Percentiles rank a stretch among this genome's conserved stretches.
phyloP scores from a whole-genome alignment of 2,888 invertebrate genomes.

The Creontiades dilutus region DNA sequence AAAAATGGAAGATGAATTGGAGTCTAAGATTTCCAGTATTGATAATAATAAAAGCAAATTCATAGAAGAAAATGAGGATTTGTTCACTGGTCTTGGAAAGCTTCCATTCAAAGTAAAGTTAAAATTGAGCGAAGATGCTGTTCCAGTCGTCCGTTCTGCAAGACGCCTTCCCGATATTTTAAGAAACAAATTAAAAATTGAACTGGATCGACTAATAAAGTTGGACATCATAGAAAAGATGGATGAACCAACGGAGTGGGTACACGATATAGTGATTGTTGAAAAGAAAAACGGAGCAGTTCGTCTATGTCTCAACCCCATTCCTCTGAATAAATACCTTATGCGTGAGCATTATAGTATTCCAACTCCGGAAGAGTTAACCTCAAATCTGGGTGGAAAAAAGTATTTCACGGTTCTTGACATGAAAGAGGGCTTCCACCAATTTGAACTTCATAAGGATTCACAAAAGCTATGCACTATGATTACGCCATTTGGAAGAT shows the following conservation, averaged over 20 bases:
- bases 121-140: slow-evolving; percentile 34
- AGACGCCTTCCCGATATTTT: slow-evolving; percentile 45
- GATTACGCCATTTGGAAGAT: slow-evolving; percentile 71
- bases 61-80: slow-evolving; percentile 6
- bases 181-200: too few relatives aligned
- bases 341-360: slow-evolving; percentile 58
- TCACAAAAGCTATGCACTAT: slow-evolving; percentile 67
- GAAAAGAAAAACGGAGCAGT: slow-evolving; percentile 57
- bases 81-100: slow-evolving; percentile 38
- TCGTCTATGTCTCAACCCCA: slow-evolving; percentile 54
- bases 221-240: too few relatives aligned
- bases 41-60: too few relatives aligned
- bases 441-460: slow-evolving; percentile 49
- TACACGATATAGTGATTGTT: slow-evolving; percentile 65
- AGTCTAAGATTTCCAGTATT: background rate
- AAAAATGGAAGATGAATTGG: background rate
- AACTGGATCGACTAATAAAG: too few relatives aligned
- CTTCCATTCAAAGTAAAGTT: slow-evolving; percentile 41
- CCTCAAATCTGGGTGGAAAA: slow-evolving; percentile 51
- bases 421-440: too few relatives aligned
- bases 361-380: slow-evolving; percentile 57
- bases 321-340: slow-evolving; percentile 60
- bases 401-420: slow-evolving; percentile 62
- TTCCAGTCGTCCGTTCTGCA: slow-evolving; percentile 33
- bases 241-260: too few relatives aligned